Evolutionary conservation across 2,113 vertebrate species (phyloP), one percentile per base, ranked within the genome.

Genomic region (Plotosus lineatus): DNA sequence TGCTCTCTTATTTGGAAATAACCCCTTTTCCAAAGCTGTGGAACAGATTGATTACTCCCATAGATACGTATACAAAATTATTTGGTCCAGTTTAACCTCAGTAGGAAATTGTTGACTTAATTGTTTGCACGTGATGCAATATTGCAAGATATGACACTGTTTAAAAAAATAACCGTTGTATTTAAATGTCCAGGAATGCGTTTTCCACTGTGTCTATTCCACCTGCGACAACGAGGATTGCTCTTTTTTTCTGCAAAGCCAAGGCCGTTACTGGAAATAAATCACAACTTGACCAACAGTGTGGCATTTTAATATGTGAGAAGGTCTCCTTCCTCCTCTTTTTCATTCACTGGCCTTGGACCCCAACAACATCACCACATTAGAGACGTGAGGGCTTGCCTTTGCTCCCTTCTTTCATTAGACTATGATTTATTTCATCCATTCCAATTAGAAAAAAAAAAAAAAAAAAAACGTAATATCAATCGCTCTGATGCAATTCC

Each of bases 271-370:
- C 36, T 63, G 75, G 73, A 68, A 74, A 85, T 87, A 85, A 87
- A 87, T 87, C 82, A 87, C 14, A 21, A 46, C 77, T 21, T 65
- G 84, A 78, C 77, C 72, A 86, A 74, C 77, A 78, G 44, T 51
- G 6, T 79, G 74, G 80, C 82, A 78, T 85, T 86, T 86, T 80
- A 87, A 82, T 87, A 86, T 84, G 84, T 84, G 77, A 83, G 83
- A 87, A 78, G 80, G 76, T 40, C 79, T 55, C 63, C 69, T 61
- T 83, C 74, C 69, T 71, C 71, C 61, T 4, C 40, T 44, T 21
- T 77, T 82, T 82, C 77, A 78, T 84, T 77, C 38, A 42, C 75
- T 79, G 79, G 75, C 84, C 84, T 83, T 84, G 84, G 82, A 78
- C 80, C 61, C 66, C 46, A 75, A 40, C 74, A 71, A 72, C 80